These are phyloP conservation scores for Parnassius orleans DNA, from an alignment of 2,888 invertebrate species.

Conservation along the genomic window DNA sequence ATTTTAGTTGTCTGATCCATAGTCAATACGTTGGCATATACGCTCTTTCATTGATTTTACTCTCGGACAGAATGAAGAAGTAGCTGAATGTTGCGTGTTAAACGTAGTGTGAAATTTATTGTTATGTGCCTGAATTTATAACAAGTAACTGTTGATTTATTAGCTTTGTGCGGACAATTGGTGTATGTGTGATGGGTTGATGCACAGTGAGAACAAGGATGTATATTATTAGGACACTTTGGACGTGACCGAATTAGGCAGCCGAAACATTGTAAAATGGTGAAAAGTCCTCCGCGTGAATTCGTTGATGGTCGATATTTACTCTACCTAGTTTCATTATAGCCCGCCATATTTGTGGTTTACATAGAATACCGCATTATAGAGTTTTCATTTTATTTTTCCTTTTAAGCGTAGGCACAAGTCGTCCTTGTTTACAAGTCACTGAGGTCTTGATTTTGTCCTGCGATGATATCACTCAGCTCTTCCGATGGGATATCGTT, in stretches of 20 bases:
- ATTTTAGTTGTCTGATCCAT: not conserved
- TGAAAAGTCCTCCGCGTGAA: not conserved
- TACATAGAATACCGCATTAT: not conserved
- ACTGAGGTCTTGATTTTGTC: too few species aligned
- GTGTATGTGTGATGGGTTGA: not conserved
- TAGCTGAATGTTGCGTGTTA: not conserved
- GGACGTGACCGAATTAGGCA: not conserved
- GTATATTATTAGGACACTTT: not conserved
- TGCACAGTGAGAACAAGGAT: not conserved
- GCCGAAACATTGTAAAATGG: not conserved
- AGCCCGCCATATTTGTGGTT: not conserved
- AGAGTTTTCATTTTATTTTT: not conserved
- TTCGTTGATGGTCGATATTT: not conserved
- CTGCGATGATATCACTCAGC: too few species aligned
- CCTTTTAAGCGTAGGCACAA: not conserved
- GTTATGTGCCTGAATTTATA: not conserved
- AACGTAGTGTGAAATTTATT: not conserved
- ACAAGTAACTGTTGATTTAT: not conserved
- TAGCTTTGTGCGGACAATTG: not conserved
- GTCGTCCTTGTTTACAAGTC: not conserved
- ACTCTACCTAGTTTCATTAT: not conserved
- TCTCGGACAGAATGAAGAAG: not conserved
- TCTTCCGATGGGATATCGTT: not conserved
- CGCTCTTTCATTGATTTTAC: not conserved
- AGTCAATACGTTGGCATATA: not conserved